Base-by-base conservation (phyloP, 2,113 vertebrate species). In the human (Homo sapiens) region DNA sequence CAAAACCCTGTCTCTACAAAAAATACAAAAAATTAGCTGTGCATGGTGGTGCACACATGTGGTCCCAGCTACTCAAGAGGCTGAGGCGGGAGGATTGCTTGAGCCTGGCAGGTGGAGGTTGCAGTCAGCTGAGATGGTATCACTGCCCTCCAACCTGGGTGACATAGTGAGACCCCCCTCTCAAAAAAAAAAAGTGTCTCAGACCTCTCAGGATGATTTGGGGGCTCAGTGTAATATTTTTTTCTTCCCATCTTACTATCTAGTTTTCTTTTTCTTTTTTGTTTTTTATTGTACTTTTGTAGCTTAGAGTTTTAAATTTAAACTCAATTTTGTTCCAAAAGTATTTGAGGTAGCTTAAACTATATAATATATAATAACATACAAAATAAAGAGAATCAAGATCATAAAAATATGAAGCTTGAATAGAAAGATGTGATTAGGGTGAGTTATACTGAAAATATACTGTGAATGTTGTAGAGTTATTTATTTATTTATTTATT, bases 261-360 rank as follows among this genome's bases (percentile, higher is more conserved):
- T 90, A 81, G 23, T 90, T 79, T 85, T 70, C 27, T 89, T 35
- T 50, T 35, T 23, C 30, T 84, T 79, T 96, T 81, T 35, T 70
- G 30, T 66, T 72, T 79, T 73, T 75, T 3, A 45, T 96, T 96
- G 92, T 96, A 43, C 61, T 88, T 89, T 23, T 45, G 13, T 81
- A 93, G 52, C 27, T 84, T 93, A 8, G 52, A 83, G 72, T 92
- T 93, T 83, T 23, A 84, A 90, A 76, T 68, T 43, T 35, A 4
- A 68, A 38, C 32, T 12, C 4, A 80, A 30, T 80, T 83, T 93
- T 66, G 32, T 93, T 89, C 25, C 83, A 68, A 68, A 96, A 95
- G 55, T 95, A 76, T 55, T 92, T 95, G 27, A 89, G 61, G 14
- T 64, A 93, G 50, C 3, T 96, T 91, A 88, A 90, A 52, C 78